Evolutionary conservation across 1,140 invertebrate species (phyloP).

Genomic region (Antheraea pernyi): DNA sequence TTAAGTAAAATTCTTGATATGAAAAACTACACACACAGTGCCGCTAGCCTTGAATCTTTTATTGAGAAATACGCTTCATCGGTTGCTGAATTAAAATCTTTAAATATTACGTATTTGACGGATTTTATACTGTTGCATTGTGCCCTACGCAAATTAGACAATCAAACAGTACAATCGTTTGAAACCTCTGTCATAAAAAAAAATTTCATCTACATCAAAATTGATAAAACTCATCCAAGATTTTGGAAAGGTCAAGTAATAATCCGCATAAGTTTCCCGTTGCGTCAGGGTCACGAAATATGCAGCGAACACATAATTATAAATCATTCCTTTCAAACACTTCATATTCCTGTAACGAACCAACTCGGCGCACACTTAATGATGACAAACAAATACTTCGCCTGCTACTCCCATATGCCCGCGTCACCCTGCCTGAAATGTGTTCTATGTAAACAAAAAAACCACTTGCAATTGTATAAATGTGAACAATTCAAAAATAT

Average conservation of each 20-base stretch:
- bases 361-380: no score
- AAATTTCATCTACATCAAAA: not conserved
- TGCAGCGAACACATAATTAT: not conserved
- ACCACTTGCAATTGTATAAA: slow-evolving; percentile 3
- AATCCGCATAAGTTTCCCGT: not conserved
- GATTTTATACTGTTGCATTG: slow-evolving; percentile 18
- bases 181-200: slow-evolving; percentile 5
- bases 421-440: not conserved
- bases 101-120: slow-evolving; percentile 12
- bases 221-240: slow-evolving; percentile 13
- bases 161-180: not conserved
- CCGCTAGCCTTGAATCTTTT: slow-evolving; percentile 1
- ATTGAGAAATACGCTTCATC: slow-evolving; percentile 20
- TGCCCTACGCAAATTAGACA: not conserved
- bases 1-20: slow-evolving; percentile 5
- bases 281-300: not conserved
- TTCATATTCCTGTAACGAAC: not conserved
- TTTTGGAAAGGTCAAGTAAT: slow-evolving; percentile 5
- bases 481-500: slow-evolving; percentile 10
- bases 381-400: not conserved
- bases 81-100: slow-evolving; percentile 16
- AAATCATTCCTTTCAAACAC: not conserved
- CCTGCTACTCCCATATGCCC: not conserved
- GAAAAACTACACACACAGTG: not conserved
- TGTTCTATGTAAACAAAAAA: slow-evolving; percentile 5